These are phyloP conservation scores for Danaus chrysippus DNA, from an alignment of 2,888 invertebrate genomes.

Conservation along the genomic window DNA sequence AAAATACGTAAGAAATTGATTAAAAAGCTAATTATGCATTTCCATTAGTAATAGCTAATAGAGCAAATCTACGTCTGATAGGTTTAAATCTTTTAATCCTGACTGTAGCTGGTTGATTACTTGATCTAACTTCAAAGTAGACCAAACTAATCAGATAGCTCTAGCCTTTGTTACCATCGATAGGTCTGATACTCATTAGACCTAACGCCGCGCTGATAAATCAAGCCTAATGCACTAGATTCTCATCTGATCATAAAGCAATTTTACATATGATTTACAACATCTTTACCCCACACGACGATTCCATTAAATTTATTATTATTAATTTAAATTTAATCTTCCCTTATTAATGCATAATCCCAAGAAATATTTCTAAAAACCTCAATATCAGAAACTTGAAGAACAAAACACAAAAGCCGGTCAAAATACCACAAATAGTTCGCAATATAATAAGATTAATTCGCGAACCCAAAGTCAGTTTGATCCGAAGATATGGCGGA, in stretches of 20 bases:
- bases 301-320: too few relatives aligned
- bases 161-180: constrained; percentile 2
- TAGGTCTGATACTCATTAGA: constrained; percentile 1
- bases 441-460: constrained; percentile 30
- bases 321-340: too few relatives aligned
- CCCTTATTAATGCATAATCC: too few relatives aligned
- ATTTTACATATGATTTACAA: background rate
- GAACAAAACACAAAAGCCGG: constrained; percentile 12
- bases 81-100: background rate
- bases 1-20: too few relatives aligned
- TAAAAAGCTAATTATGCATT: too few relatives aligned
- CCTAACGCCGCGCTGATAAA: background rate
- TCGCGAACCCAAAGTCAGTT: constrained; percentile 24
- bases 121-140: background rate
- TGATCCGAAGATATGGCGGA: constrained; percentile 30
- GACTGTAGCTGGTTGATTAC: background rate
- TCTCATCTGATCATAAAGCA: background rate
- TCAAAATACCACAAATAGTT: constrained; percentile 19
- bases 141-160: background rate
- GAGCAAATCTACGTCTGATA: background rate
- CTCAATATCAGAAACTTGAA: background rate
- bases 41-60: background rate
- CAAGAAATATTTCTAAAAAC: too few relatives aligned
- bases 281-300: too few relatives aligned
- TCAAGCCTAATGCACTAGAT: constrained; percentile 1